A percentile compares a stretch with the other conserved stretches of the same genome.
These are phyloP conservation scores for Aphis gossypii DNA, from an alignment of 1,140 invertebrate genomes.

Conservation along the genomic window DNA sequence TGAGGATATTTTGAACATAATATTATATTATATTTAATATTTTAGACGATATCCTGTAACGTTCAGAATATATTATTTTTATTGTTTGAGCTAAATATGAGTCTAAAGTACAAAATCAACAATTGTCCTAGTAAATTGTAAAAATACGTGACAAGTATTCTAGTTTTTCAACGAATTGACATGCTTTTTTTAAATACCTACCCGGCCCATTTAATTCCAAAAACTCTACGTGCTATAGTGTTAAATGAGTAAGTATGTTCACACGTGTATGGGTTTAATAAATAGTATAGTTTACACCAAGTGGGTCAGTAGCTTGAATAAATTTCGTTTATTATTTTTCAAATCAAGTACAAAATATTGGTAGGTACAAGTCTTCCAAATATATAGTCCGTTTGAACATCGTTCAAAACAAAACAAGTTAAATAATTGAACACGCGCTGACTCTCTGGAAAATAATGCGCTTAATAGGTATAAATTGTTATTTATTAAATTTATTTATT, in stretches of 20 bases:
- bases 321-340: neutral
- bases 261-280: constrained; percentile 37
- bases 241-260: neutral
- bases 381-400: neutral
- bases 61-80: constrained; percentile 31
- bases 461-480: too few species aligned
- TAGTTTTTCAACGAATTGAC: neutral
- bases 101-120: constrained; percentile 26
- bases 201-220: neutral
- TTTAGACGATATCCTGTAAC: neutral
- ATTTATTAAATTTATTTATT: too few species aligned
- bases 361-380: neutral
- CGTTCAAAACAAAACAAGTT: neutral
- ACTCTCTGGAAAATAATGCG: neutral
- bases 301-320: constrained; percentile 21
- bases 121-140: neutral
- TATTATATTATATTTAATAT: neutral
- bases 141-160: constrained; percentile 41
- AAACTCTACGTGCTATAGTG: neutral
- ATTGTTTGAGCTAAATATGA: neutral
- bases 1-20: neutral
- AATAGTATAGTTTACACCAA: constrained; percentile 4
- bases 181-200: neutral
- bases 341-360: neutral
- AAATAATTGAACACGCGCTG: neutral